phyloP scores from a whole-genome alignment of 2,113 vertebrate genomes.

The Phocoena sinus region DNA sequence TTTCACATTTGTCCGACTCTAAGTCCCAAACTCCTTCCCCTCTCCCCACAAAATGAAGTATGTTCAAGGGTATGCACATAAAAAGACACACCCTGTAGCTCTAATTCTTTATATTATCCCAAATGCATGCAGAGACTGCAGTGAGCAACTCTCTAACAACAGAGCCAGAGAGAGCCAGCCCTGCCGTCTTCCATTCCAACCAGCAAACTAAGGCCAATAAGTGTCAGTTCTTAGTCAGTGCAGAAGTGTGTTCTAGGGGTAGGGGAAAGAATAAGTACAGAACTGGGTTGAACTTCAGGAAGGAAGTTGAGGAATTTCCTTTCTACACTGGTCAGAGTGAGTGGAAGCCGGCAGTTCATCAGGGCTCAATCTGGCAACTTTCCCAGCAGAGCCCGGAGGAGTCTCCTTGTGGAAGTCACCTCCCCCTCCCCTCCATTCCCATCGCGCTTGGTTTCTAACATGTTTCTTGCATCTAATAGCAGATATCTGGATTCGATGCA shows the following conservation, averaged over 20 bases:
- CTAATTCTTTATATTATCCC: neutral
- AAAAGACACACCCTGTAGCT: neutral
- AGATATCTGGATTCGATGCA: neutral
- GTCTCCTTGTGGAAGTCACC: conserved; percentile 23
- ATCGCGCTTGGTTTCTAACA: neutral
- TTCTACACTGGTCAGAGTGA: conserved; percentile 37
- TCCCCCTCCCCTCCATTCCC: neutral
- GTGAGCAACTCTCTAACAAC: neutral
- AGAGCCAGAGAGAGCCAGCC: neutral
- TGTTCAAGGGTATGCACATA: neutral
- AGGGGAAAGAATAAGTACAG: neutral
- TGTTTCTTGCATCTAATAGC: neutral
- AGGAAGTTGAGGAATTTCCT: conserved; percentile 28
- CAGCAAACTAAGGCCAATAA: neutral
- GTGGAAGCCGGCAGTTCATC: conserved; percentile 6
- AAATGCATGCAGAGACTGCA: neutral
- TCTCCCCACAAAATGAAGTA: neutral
- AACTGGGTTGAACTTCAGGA: neutral
- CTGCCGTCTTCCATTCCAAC: neutral
- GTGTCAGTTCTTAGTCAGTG: neutral
- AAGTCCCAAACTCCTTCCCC: neutral
- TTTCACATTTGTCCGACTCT: neutral
- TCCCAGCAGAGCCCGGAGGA: neutral
- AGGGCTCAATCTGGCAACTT: conserved; percentile 27
- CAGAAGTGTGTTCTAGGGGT: neutral